These are phyloP conservation scores for Drosophila orosa DNA, from an alignment of 1,140 invertebrate genomes.

Conservation along the genomic window DNA sequence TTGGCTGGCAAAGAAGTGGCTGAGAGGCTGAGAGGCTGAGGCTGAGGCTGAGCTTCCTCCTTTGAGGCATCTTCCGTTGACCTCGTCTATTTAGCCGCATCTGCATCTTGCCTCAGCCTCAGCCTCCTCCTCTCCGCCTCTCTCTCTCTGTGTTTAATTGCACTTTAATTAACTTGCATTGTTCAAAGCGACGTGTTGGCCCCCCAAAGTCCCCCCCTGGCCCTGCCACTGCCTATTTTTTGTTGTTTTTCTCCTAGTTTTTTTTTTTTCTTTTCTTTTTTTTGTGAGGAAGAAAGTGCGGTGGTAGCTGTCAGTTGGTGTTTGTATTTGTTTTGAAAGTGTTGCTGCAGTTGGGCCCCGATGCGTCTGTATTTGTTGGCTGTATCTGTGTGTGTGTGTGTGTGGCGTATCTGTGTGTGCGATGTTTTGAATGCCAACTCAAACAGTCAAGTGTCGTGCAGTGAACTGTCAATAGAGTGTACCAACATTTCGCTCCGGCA, in stretches of 20 bases:
- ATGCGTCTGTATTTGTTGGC: constrained; percentile 44
- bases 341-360: constrained; percentile 57
- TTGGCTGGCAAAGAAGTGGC: no score
- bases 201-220: constrained; percentile 4
- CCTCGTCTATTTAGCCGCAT: constrained; percentile 29
- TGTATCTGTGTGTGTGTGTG: constrained; percentile 42
- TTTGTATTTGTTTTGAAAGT: constrained; percentile 64
- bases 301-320: constrained; percentile 53
- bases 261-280: constrained; percentile 1
- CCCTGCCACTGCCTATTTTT: not conserved
- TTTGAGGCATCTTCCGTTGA: constrained; percentile 22
- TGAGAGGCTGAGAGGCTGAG: no score
- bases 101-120: constrained; percentile 25
- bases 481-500: constrained; percentile 65
- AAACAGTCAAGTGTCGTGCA: constrained; percentile 82
- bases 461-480: constrained; percentile 82
- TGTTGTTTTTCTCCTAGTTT: constrained; percentile 1
- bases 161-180: constrained; percentile 81
- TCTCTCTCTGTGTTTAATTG: constrained; percentile 67
- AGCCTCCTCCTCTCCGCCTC: constrained; percentile 1
- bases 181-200: constrained; percentile 68
- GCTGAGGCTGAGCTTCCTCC: no score
- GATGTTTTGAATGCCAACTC: constrained; percentile 81
- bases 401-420: constrained; percentile 38
- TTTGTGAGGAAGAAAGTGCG: constrained; percentile 49